Base-by-base conservation (phyloP, 2,797 vertebrate species). In the Sitta carolinensis region DNA sequence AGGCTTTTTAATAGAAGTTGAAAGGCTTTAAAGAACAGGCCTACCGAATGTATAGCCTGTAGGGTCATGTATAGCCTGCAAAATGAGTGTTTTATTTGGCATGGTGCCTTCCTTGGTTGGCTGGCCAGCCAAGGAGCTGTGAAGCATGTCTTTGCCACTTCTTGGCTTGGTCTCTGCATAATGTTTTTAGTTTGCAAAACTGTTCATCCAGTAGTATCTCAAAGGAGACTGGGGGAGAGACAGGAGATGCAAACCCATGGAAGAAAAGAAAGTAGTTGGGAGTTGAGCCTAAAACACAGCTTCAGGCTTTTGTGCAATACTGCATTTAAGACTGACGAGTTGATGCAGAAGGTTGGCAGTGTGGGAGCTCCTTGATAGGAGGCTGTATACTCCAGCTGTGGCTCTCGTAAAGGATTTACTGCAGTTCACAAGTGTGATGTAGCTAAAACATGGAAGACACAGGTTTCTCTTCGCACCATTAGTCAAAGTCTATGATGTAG, bases 371-470 rank as follows among this genome's bases (percentile, higher is more conserved):
- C n/a, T 36, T 75, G 19, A 13, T 11, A 7, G 47, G 26, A 30
- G 38, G 52, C 47, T 76, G 8, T n/a, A 48, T 43, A 13, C 10
- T 13, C 19, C 22, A 21, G 36, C 30, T 75, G 47, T 29, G 50
- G 9, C 2, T 6, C 40, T 57, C 18, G 8, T 10, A 20, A 66
- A 55, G 34, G 26, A 19, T 40, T 75, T 66, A 12, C 55, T 82
- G 58, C 13, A 38, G 20, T 20, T 93, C 29, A 34, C 32, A 55
- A 23, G 2, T 69, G 19, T 1, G 4, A 8, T 26, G 22, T n/a
- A 48, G 62, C 55, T 62, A 32, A 48, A 36, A 18, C 13, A 52
- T 0, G 0, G 22, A 80, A 36, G 7, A 70, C 17, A 20, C 0
- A 2, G 25, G 16, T 23, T 61, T 70, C 8, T 1, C 23, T 51